Conservation (phyloP, 2,113 vertebrate species). For the Micromys minutus region DNA sequence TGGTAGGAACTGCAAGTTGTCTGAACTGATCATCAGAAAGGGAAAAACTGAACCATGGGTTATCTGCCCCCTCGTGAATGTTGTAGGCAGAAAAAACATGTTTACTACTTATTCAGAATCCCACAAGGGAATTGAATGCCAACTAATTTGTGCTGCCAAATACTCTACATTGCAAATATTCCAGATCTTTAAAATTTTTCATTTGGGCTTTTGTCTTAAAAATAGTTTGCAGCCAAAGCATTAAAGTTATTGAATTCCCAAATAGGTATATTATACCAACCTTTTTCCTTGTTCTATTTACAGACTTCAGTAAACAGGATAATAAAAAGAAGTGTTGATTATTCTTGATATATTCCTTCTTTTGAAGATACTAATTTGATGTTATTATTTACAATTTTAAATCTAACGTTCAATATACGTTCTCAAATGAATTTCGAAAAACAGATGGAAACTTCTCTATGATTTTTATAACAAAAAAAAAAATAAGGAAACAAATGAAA, state of each 20-base stretch:
- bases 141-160: background rate
- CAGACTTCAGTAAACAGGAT: background rate
- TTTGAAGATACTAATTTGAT: background rate
- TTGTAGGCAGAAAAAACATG: background rate
- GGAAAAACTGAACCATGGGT: background rate
- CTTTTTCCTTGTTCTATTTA: background rate
- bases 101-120: background rate
- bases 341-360: background rate
- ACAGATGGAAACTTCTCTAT: background rate
- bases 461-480: background rate
- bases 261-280: background rate
- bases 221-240: background rate
- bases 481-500: background rate
- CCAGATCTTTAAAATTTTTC: background rate
- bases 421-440: background rate
- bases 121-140: background rate
- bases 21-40: background rate
- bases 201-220: background rate
- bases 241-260: background rate
- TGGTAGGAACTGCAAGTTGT: background rate
- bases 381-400: background rate
- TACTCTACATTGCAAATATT: background rate
- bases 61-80: background rate
- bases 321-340: background rate
- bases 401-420: background rate